Percentiles rank a stretch among this genome's conserved stretches.
These are phyloP conservation scores for Oplegnathus fasciatus DNA, from an alignment of 2,113 vertebrate genomes.

Conservation along the genomic window DNA sequence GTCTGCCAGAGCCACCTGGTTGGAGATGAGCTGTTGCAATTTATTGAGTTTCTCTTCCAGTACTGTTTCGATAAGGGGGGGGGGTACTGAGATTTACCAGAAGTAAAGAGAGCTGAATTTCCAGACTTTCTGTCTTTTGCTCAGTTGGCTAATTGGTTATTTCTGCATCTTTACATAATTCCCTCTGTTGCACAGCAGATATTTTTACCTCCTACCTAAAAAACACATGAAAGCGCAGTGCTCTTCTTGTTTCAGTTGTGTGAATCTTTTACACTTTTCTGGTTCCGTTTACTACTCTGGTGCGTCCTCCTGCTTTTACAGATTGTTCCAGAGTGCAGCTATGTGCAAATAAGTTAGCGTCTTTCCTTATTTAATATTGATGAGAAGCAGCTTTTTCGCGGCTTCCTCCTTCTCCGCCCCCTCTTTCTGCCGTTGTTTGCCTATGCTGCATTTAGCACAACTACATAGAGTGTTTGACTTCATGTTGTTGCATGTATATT, in stretches of 20 bases:
- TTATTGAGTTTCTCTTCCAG: background rate
- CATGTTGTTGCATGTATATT: background rate
- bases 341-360: background rate
- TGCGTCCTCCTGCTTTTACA: background rate
- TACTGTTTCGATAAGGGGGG: background rate
- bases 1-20: conserved; percentile 6
- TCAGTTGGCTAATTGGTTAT: conserved; percentile 9
- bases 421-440: background rate
- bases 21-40: conserved; percentile 5
- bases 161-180: conserved; percentile 3
- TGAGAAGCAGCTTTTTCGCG: conserved; percentile 6
- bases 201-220: background rate
- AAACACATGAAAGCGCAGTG: background rate
- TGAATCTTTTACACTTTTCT: conserved; percentile 12
- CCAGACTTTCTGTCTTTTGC: background rate
- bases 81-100: background rate
- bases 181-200: background rate
- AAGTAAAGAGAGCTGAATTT: background rate
- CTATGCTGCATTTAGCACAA: background rate
- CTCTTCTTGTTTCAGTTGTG: background rate
- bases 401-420: background rate
- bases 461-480: background rate
- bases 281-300: background rate
- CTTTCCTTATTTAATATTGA: conserved; percentile 29
- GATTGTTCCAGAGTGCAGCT: background rate